Conservation (phyloP, 2,888 invertebrate species). For the Arge pagana region DNA sequence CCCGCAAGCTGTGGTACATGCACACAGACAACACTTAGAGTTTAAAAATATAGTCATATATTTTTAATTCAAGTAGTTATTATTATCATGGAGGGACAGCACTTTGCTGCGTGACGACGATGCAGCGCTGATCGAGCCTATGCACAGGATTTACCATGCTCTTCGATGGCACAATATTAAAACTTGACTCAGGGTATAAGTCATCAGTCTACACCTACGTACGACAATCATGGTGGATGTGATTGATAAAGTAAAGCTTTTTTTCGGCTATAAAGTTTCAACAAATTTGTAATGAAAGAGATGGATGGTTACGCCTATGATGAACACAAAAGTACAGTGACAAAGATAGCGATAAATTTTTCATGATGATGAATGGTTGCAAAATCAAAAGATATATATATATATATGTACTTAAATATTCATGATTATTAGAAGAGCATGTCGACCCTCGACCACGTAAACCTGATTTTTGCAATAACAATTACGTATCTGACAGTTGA, state of each 20-base stretch:
- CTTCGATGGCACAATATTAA: constrained; percentile 52
- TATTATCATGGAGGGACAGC: constrained; percentile 58
- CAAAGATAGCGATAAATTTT: too few relatives aligned
- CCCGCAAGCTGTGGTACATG: constrained; percentile 46
- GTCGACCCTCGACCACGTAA: constrained; percentile 48
- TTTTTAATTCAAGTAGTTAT: constrained; percentile 49
- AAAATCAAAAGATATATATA: too few relatives aligned
- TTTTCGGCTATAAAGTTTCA: too few relatives aligned
- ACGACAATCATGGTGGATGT: too few relatives aligned
- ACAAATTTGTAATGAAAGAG: background rate
- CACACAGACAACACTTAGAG: constrained; percentile 58
- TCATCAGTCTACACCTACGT: background rate
- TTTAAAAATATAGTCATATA: constrained; percentile 59
- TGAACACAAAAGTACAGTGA: too few relatives aligned
- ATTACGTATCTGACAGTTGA: constrained; percentile 58
- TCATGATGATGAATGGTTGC: too few relatives aligned
- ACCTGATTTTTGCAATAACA: constrained; percentile 51
- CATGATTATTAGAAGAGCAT: constrained; percentile 37
- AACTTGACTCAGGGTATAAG: background rate
- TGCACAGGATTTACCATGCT: constrained; percentile 54
- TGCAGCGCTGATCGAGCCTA: constrained; percentile 54
- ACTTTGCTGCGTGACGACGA: constrained; percentile 55
- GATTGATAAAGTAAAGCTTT: too few relatives aligned
- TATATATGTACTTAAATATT: too few relatives aligned
- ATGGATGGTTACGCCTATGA: too few relatives aligned